Conservation (phyloP, 2,888 invertebrate species). For the Monoplex corrugatus region DNA sequence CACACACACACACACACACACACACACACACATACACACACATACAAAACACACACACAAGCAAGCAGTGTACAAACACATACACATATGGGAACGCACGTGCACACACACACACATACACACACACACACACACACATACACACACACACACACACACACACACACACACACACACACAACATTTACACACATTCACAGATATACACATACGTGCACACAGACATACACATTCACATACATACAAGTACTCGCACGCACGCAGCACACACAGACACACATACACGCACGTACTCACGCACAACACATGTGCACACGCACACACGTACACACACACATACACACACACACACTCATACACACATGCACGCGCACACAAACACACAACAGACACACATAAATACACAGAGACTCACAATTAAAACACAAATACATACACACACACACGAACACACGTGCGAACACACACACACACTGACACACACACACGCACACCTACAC, state of each 20-base stretch:
- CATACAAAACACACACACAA: background rate
- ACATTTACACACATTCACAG: no score
- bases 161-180: constrained; percentile 4
- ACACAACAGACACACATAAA: background rate
- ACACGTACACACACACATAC: background rate
- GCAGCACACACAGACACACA: background rate
- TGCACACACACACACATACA: background rate
- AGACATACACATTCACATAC: background rate
- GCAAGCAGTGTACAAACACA: background rate
- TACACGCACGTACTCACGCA: no score
- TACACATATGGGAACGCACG: background rate
- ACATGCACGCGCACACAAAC: background rate
- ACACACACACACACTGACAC: background rate
- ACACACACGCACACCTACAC: background rate
- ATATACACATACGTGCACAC: background rate
- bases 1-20: background rate
- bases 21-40: background rate
- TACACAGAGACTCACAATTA: no score
- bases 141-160: constrained; percentile 22
- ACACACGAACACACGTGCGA: no score
- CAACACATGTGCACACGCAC: no score
- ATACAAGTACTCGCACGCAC: background rate
- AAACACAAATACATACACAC: no score
- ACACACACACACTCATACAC: background rate
- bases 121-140: background rate